Evolutionary conservation across 1,140 invertebrate species (phyloP).

Genomic region (Yoshiicerus persimilis): DNA sequence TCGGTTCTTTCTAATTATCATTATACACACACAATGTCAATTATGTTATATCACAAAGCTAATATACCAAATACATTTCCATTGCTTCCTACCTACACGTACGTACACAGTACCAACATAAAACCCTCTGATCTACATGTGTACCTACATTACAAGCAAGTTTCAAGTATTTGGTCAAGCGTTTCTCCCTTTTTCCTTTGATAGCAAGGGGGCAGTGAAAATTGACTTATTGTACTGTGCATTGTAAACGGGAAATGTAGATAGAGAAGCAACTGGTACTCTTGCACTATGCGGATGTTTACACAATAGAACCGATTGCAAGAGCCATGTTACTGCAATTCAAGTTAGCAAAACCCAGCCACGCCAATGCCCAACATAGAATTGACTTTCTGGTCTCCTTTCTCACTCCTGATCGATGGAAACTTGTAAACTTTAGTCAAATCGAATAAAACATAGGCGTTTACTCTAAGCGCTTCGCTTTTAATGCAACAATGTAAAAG

Average conservation of each 20-base stretch:
- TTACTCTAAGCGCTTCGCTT: neutral
- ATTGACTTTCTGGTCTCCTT: neutral
- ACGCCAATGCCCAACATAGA: neutral
- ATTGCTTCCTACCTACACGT: neutral
- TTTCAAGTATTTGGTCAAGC: neutral
- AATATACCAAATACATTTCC: neutral
- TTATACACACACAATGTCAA: neutral
- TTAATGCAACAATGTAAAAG: too few relatives aligned
- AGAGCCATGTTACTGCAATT: neutral
- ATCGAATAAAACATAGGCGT: neutral
- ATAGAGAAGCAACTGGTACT: neutral
- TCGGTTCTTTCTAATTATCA: neutral
- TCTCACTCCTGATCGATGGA: neutral
- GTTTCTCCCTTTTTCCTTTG: neutral
- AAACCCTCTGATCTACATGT: neutral
- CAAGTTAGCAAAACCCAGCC: neutral
- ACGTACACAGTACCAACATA: neutral
- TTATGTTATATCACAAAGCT: neutral
- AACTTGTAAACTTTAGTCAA: neutral
- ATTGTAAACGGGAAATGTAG: neutral
- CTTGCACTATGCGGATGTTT: neutral
- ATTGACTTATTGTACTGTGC: neutral
- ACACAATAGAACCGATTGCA: neutral
- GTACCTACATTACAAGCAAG: neutral
- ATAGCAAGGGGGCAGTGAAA: neutral